Evolutionary conservation across 2,113 vertebrate species (phyloP).

Genomic region (Tetraodon nigroviridis): DNA sequence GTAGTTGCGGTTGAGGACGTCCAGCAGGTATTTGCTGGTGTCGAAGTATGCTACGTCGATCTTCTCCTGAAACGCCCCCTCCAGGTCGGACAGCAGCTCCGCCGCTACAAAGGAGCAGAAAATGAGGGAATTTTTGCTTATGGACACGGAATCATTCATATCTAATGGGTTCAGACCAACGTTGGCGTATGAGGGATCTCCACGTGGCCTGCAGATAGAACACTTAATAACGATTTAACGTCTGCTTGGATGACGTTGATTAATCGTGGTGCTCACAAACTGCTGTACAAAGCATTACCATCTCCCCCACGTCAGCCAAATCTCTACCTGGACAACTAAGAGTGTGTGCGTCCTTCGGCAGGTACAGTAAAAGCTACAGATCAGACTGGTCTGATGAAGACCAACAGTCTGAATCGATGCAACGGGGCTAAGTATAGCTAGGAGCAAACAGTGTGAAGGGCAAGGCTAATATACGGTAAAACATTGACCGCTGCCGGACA

Average conservation of each 20-base stretch:
- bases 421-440: slow-evolving; percentile 30
- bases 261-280: too few relatives aligned
- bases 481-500: slow-evolving; percentile 43
- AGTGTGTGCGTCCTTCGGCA: slow-evolving; percentile 11
- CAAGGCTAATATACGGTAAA: slow-evolving; percentile 52
- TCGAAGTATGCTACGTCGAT: slow-evolving; percentile 95
- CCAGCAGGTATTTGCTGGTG: slow-evolving; percentile 92
- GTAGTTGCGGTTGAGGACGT: slow-evolving; percentile 92
- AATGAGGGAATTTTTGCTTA: background rate
- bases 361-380: slow-evolving; percentile 26
- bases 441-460: slow-evolving; percentile 23
- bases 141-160: too few relatives aligned
- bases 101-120: slow-evolving; percentile 69
- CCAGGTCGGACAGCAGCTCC: slow-evolving; percentile 91
- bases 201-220: too few relatives aligned
- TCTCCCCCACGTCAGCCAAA: background rate
- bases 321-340: background rate
- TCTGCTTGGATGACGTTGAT: too few relatives aligned
- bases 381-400: slow-evolving; percentile 26
- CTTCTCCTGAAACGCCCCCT: slow-evolving; percentile 93
- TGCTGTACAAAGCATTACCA: too few relatives aligned
- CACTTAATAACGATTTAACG: too few relatives aligned
- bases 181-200: too few relatives aligned
- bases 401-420: slow-evolving; percentile 36
- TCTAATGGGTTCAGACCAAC: too few relatives aligned